These are phyloP conservation scores for Triplophysa yarkandensis DNA, from an alignment of 2,797 vertebrate genomes.

Conservation along the genomic window DNA sequence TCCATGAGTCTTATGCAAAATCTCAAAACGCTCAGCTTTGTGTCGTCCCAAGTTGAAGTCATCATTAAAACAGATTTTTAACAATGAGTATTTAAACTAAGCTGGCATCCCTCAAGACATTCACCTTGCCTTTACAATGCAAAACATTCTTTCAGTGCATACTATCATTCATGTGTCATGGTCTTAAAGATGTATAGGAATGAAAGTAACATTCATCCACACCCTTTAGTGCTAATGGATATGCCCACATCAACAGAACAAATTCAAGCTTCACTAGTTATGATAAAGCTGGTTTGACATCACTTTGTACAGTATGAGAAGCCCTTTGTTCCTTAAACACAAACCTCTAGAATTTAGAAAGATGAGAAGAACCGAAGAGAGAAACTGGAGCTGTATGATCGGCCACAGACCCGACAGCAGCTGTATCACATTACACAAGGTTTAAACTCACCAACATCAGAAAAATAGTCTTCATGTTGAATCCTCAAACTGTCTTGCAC, in stretches of 20 bases:
- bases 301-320: not conserved
- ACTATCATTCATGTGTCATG: not conserved
- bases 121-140: not conserved
- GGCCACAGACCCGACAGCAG: not conserved
- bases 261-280: not conserved
- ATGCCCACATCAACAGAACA: not conserved
- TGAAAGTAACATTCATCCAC: not conserved
- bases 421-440: not conserved
- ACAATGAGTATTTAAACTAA: not conserved
- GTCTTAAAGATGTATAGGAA: not conserved
- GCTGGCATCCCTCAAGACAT: not conserved
- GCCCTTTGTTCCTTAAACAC: not conserved
- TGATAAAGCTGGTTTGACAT: not conserved
- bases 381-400: not conserved
- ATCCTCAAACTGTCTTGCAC: not conserved
- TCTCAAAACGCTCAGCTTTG: not conserved
- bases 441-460: conserved; percentile 63
- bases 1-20: not conserved
- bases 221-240: not conserved
- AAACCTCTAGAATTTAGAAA: not conserved
- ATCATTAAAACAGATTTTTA: not conserved
- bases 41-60: not conserved
- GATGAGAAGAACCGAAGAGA: not conserved
- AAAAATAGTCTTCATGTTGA: conserved; percentile 53
- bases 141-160: not conserved